phyloP scores from a whole-genome alignment of 1,140 invertebrate species.

The Paralvinella palmiformis region DNA sequence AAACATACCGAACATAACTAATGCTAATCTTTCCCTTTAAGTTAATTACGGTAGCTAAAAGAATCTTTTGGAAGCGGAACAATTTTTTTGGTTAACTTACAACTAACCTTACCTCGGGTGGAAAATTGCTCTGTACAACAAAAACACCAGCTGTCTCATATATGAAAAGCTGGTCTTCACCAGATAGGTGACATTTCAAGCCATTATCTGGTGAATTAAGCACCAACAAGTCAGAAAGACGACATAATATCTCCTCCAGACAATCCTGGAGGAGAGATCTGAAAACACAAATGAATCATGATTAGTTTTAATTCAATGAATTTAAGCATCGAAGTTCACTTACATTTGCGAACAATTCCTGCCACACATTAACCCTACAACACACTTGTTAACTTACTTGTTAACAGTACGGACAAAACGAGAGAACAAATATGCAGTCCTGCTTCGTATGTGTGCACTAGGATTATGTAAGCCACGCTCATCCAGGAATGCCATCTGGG shows the following conservation, averaged over 20 bases:
- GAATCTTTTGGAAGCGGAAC: too few species aligned
- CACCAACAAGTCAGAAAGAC: constrained; percentile 53
- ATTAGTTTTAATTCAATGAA: background rate
- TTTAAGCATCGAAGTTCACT: background rate
- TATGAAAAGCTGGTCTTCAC: constrained; percentile 57
- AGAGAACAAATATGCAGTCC: constrained; percentile 55
- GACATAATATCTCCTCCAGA: constrained; percentile 54
- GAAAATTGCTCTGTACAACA: constrained; percentile 52
- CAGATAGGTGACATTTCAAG: constrained; percentile 40
- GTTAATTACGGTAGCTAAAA: too few species aligned
- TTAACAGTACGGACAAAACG: constrained; percentile 54
- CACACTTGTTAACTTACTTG: too few species aligned
- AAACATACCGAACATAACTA: too few species aligned
- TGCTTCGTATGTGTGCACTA: constrained; percentile 51
- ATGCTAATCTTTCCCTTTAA: too few species aligned
- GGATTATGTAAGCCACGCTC: constrained; percentile 53
- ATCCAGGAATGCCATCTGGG: constrained; percentile 54
- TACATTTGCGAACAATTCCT: too few species aligned
- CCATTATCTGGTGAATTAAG: constrained; percentile 50
- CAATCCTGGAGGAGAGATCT: constrained; percentile 52
- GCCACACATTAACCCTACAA: too few species aligned
- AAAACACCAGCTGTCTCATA: constrained; percentile 58
- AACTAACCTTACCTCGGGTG: constrained; percentile 44
- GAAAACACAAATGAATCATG: constrained; percentile 16
- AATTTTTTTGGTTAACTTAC: background rate